Conservation (phyloP, 1,140 invertebrate species). For the Megalonaias nervosa region DNA sequence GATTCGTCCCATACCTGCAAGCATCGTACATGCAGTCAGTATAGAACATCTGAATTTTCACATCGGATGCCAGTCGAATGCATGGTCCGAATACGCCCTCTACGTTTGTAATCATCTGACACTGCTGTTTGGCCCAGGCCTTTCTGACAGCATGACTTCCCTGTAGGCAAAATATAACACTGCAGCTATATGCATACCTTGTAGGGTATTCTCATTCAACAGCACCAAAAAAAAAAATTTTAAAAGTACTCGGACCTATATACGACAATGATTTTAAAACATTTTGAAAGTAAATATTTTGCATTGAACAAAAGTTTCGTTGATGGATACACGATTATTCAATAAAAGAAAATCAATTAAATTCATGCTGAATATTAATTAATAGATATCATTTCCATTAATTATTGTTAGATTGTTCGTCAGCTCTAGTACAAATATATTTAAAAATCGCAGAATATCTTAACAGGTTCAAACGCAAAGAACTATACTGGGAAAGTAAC, state of each 20-base stretch:
- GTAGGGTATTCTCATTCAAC: too few species aligned
- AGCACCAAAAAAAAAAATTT: not conserved
- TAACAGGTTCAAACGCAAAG: not conserved
- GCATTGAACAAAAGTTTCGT: not conserved
- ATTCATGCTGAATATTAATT: too few species aligned
- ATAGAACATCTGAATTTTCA: slow-evolving; percentile 32
- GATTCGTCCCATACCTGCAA: slow-evolving; percentile 41
- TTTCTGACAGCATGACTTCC: slow-evolving; percentile 78
- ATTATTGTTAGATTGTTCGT: not conserved
- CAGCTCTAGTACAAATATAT: not conserved
- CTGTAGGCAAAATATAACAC: not conserved
- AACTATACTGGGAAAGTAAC: too few species aligned
- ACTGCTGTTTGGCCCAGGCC: slow-evolving; percentile 83
- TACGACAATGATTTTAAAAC: not conserved
- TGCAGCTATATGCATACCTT: too few species aligned
- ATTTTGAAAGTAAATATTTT: not conserved
- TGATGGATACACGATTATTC: not conserved
- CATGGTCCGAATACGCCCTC: slow-evolving; percentile 74
- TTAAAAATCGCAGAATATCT: not conserved
- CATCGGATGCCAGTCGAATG: slow-evolving; percentile 83
- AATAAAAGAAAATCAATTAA: too few species aligned
- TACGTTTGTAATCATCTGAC: slow-evolving; percentile 80
- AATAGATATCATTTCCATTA: too few species aligned
- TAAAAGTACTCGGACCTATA: not conserved
- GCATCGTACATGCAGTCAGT: slow-evolving; percentile 46